Evolutionary conservation across 2,888 invertebrate species (phyloP), one percentile per base, ranked within the genome.

Genomic region (Brachyopa scutellaris): DNA sequence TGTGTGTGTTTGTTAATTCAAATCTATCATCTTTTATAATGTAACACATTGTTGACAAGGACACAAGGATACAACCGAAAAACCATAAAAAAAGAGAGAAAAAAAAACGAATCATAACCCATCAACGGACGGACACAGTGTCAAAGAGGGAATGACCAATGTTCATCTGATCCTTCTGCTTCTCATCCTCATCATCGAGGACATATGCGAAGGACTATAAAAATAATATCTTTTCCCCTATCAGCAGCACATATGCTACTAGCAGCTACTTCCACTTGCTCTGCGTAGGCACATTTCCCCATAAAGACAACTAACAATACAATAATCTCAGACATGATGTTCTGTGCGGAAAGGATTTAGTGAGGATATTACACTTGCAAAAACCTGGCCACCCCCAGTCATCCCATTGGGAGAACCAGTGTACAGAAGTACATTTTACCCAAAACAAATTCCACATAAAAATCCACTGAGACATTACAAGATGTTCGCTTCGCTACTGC

Each of bases 11-110:
- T 15, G 55, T 38, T 31, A 53, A 66, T 42, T 66, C 42, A 42
- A 40, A 66, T 66, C 51, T 64, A 64, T 64, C 51, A 49, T 47
- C 17, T 13, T 26, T 13, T 26, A 19, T 13, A 33, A 57, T 53
- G 70, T 42, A 69, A 77, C 76, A 77, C 70, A 69, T 55, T 77
- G 76, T 77, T 69, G 61, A 77, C 69, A 69, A 47, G 69, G 38
- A 53, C 66, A 57, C 38, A 45, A 21, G 33, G n/a, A 51, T 19
- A 59, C 42, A 67, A 7, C 55, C 26, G 26, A 47, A 42, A 55
- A 55, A 31, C 69, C 61, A 62, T 77, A 69, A 69, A 69, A 64
- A 59, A 21, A 38, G n/a, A n/a, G n/a, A n/a, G n/a, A n/a, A n/a
- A n/a, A n/a, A n/a, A n/a, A n/a, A n/a, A n/a, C n/a, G n/a, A 36